These are phyloP conservation scores for Chirona hameri DNA, from an alignment of 2,888 invertebrate species.

Conservation along the genomic window DNA sequence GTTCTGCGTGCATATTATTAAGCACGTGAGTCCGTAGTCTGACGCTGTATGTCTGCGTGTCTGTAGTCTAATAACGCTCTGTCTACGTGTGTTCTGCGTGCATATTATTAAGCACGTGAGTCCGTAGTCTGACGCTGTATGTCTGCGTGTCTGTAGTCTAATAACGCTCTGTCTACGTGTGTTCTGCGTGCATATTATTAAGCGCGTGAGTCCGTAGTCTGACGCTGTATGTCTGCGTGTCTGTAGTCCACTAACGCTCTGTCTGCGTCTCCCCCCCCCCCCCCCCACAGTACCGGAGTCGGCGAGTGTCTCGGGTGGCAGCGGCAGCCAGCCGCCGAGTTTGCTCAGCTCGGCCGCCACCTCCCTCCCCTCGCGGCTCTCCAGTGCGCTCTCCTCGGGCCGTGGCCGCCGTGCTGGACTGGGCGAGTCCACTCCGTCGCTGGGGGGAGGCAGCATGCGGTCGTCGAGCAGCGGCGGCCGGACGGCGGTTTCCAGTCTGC, in stretches of 20 bases:
- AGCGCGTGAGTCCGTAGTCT: too few species aligned
- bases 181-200: too few species aligned
- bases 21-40: too few species aligned
- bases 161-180: background rate
- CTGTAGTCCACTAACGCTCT: too few species aligned
- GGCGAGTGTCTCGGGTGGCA: constrained; percentile 25
- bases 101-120: too few species aligned
- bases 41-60: background rate
- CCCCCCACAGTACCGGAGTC: constrained; percentile 38
- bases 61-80: background rate
- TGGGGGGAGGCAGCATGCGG: constrained; percentile 8
- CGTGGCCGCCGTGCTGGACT: constrained; percentile 46
- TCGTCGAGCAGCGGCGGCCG: constrained; percentile 32
- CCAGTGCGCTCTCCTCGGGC: constrained; percentile 37
- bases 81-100: background rate
- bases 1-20: too few species aligned
- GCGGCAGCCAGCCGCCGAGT: constrained; percentile 37
- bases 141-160: background rate
- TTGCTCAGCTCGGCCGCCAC: constrained; percentile 33
- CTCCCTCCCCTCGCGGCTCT: constrained; percentile 36
- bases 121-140: constrained; percentile 25
- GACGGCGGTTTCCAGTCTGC: constrained; percentile 35
- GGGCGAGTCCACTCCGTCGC: constrained; percentile 40
- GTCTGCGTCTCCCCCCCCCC: constrained; percentile 48
- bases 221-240: constrained; percentile 37